These are phyloP conservation scores for Malurus melanocephalus DNA, from an alignment of 2,113 vertebrate genomes.

Conservation along the genomic window DNA sequence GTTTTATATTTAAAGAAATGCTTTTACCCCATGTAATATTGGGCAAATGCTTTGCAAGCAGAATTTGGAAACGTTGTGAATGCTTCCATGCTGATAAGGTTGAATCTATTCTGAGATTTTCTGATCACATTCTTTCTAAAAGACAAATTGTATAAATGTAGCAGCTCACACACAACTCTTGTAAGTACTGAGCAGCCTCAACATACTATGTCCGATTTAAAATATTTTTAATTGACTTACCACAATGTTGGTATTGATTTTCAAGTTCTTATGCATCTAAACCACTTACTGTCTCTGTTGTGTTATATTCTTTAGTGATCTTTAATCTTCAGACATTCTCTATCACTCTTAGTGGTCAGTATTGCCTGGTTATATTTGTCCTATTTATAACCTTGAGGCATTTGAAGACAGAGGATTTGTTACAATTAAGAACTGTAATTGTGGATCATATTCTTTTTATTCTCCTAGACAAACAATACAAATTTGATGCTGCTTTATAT, in stretches of 20 bases:
- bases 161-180: neutral
- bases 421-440: neutral
- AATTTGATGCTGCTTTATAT: neutral
- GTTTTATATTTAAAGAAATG: neutral
- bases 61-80: constrained; percentile 26
- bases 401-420: neutral
- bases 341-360: neutral
- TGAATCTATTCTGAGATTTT: neutral
- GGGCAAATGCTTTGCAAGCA: neutral
- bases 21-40: neutral
- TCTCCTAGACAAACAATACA: neutral
- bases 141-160: constrained; percentile 17
- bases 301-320: neutral
- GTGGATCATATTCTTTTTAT: neutral
- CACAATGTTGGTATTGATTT: constrained; percentile 2
- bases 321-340: neutral
- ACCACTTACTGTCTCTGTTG: neutral
- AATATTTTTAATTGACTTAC: neutral
- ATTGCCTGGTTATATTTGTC: neutral
- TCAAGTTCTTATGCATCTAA: neutral
- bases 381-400: constrained; percentile 8
- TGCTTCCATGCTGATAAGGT: neutral
- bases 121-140: constrained; percentile 1
- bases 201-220: neutral
- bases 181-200: neutral